phyloP scores from a whole-genome alignment of 1,140 invertebrate genomes.

The Diorhabda elongata region DNA sequence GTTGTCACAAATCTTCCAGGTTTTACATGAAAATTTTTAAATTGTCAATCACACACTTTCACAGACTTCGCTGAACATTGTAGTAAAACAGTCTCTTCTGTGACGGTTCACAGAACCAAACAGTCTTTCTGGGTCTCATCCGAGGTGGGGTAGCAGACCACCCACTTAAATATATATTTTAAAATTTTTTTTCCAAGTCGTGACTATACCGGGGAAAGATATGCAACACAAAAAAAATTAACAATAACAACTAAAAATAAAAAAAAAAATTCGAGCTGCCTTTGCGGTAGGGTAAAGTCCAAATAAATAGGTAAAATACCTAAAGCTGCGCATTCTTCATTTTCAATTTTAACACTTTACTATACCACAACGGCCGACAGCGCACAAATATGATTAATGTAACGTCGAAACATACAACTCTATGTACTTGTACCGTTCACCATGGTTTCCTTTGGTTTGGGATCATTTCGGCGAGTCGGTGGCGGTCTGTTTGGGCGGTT shows the following conservation, averaged over 20 bases:
- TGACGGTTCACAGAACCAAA: constrained; percentile 44
- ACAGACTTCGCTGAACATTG: constrained; percentile 17
- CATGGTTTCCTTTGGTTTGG: constrained; percentile 57
- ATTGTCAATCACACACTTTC: constrained; percentile 25
- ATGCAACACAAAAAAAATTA: constrained; percentile 31
- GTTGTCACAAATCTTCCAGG: constrained; percentile 31
- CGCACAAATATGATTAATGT: constrained; percentile 19
- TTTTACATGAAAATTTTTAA: constrained; percentile 17
- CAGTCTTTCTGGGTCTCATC: constrained; percentile 38
- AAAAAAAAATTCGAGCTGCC: too few species aligned
- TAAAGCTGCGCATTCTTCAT: too few species aligned
- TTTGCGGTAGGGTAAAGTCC: too few species aligned
- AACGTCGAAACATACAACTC: constrained; percentile 15
- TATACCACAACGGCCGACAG: constrained; percentile 6
- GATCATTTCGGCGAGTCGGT: constrained; percentile 41
- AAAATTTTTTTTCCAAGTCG: constrained; percentile 15
- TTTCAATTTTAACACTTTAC: too few species aligned
- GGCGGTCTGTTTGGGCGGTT: constrained; percentile 49
- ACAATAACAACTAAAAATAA: constrained; percentile 22
- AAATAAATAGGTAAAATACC: neutral
- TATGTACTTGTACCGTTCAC: constrained; percentile 55
- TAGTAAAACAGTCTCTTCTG: constrained; percentile 15
- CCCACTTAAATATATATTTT: constrained; percentile 24
- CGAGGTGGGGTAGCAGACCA: constrained; percentile 36
- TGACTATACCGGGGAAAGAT: constrained; percentile 34